Evolutionary conservation across 2,113 vertebrate genomes (phyloP), one percentile per base, ranked within the genome.

Genomic region (Pogonocichla stellata): DNA sequence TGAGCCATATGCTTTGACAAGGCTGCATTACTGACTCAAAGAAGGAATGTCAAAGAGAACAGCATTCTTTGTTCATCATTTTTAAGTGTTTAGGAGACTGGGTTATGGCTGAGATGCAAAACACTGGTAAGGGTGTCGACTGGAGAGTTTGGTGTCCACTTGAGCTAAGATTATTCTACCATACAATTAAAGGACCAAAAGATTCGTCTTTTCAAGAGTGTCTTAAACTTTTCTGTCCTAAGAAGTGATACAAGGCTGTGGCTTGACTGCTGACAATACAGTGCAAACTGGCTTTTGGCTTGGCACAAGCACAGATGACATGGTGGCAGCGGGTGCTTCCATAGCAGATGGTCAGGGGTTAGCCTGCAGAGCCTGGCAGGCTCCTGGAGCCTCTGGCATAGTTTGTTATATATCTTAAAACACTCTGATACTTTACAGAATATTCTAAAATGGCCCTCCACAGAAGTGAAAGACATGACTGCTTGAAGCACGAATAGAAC

Each of bases 291-390:
- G 20, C 40, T 89, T 70, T 67, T 84, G 65, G 48, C 80, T 81
- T 92, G 94, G 86, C 89, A 42, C 0, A 0, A 43, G 65, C 0
- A 0, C 2, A 5, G 70, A 45, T 96, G 95, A 92, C 94, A 89
- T 15, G 45, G 50, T 29, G 70, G 48, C 95, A 95, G 80, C 5
- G 3, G 70, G 66, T 89, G n/a, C 70, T 95, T 88, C 86, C 80
- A 75, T 3, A 84, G 73, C 96, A 96, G 96, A 97, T 96, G 96
- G 96, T 93, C 89, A 95, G 53, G 7, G 9, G 57, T 65, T 51
- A 33, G 45, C 92, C 91, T 88, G 93, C 77, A 81, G 96, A 84
- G 86, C 69, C 89, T 96, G 95, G 94, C 94, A 95, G 73, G 65
- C 43, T 78, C 65, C 50, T 54, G 38, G 86, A 62, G 75, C 72